Evolutionary conservation across 2,888 invertebrate genomes (phyloP).

Genomic region (Chymomyza procnemis): DNA sequence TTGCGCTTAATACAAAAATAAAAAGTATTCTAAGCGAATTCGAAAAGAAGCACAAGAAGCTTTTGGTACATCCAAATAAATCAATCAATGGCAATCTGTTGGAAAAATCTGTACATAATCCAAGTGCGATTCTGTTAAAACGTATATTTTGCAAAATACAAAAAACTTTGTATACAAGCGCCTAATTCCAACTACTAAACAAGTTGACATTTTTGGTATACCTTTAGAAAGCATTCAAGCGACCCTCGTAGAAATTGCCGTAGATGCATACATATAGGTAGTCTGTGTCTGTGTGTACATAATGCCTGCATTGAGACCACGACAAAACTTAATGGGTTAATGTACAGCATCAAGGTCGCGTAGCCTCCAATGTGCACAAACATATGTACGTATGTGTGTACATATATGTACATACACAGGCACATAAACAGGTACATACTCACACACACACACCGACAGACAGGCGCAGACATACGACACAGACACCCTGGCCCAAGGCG

Average conservation of each 20-base stretch:
- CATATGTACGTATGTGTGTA: constrained; percentile 14
- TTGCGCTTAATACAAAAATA: too few relatives aligned
- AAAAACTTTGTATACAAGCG: too few relatives aligned
- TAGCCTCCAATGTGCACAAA: constrained; percentile 21
- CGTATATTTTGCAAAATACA: too few relatives aligned
- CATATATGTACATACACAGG: constrained; percentile 7
- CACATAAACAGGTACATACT: neutral
- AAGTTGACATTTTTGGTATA: neutral
- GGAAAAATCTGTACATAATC: too few relatives aligned
- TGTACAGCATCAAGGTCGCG: constrained; percentile 67
- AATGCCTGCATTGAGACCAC: constrained; percentile 24
- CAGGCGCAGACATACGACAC: constrained; percentile 9
- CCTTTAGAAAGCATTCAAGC: neutral
- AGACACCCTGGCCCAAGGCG: neutral
- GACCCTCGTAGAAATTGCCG: neutral
- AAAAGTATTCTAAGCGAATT: too few relatives aligned
- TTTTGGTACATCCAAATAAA: too few relatives aligned
- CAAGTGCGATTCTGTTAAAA: too few relatives aligned
- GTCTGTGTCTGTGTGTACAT: neutral
- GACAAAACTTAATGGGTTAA: constrained; percentile 68
- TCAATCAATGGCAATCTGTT: too few relatives aligned
- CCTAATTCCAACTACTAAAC: too few relatives aligned
- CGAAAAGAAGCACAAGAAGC: too few relatives aligned
- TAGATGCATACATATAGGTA: neutral
- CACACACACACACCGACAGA: constrained; percentile 30